These are phyloP conservation scores for Morelia viridis DNA, from an alignment of 2,797 vertebrate species.

Conservation along the genomic window DNA sequence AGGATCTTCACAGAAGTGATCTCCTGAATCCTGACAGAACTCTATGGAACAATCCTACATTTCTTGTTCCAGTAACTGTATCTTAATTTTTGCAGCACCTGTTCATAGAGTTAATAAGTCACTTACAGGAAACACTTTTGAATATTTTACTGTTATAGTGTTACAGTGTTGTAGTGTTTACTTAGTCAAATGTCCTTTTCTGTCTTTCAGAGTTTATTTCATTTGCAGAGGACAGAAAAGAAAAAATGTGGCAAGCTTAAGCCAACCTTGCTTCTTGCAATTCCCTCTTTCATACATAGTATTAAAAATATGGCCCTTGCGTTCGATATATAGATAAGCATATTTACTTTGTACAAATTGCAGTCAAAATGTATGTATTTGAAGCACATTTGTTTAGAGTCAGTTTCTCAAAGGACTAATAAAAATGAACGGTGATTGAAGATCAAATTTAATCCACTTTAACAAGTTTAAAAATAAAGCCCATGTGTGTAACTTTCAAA, in stretches of 20 bases:
- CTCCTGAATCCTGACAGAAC: neutral
- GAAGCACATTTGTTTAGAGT: slow-evolving; percentile 39
- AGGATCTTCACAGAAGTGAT: neutral
- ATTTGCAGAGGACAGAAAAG: neutral
- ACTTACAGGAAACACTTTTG: neutral
- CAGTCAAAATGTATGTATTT: slow-evolving; percentile 34
- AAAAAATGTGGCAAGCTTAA: too few relatives aligned
- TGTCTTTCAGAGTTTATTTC: neutral
- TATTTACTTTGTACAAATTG: neutral
- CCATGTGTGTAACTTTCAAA: neutral
- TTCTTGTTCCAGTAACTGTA: neutral
- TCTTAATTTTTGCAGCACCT: neutral
- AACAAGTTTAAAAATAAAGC: neutral
- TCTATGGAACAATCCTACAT: neutral
- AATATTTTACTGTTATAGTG: neutral
- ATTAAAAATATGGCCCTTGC: neutral
- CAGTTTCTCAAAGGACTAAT: slow-evolving; percentile 13
- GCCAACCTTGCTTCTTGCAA: neutral
- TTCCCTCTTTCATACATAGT: neutral
- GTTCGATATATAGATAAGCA: neutral
- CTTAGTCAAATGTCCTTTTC: neutral
- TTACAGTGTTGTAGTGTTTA: neutral
- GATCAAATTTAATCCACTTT: neutral
- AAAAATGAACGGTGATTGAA: slow-evolving; percentile 42
- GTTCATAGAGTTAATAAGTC: neutral